Evolutionary conservation across 2,797 vertebrate genomes (phyloP).

Genomic region (Siniperca obscura): DNA sequence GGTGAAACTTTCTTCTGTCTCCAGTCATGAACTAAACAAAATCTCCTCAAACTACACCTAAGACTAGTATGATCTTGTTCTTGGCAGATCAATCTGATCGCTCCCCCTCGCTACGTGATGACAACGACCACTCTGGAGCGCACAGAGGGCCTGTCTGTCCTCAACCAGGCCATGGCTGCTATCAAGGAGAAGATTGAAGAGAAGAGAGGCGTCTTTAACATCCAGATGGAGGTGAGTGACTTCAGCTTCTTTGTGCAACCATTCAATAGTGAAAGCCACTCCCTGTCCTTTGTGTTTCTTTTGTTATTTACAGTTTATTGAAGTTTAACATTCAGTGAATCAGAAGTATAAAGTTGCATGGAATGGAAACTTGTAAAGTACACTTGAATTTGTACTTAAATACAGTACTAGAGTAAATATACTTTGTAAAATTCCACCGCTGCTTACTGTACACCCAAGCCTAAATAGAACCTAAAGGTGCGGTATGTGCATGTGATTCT

Average conservation of each 20-base stretch:
- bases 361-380: too few species aligned
- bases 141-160: constrained; percentile 96
- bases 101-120: constrained; percentile 98
- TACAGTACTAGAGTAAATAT: too few species aligned
- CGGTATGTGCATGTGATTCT: too few species aligned
- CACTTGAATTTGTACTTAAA: too few species aligned
- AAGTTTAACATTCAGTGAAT: too few species aligned
- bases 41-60: background rate
- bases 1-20: background rate
- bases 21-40: background rate
- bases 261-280: background rate
- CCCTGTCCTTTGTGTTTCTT: background rate
- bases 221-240: constrained; percentile 95
- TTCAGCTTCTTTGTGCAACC: background rate
- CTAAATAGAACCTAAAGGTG: too few species aligned
- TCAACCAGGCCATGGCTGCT: constrained; percentile 98
- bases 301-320: too few species aligned
- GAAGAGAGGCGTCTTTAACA: constrained; percentile 98
- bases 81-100: constrained; percentile 96
- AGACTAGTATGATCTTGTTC: background rate
- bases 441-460: too few species aligned
- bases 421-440: too few species aligned
- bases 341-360: too few species aligned
- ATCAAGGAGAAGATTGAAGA: constrained; percentile 99
- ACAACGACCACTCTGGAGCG: constrained; percentile 98